A percentile compares a stretch with the other conserved stretches of the same genome.
Conservation (phyloP, 2,113 vertebrate genomes). For the Mustela lutreola region DNA sequence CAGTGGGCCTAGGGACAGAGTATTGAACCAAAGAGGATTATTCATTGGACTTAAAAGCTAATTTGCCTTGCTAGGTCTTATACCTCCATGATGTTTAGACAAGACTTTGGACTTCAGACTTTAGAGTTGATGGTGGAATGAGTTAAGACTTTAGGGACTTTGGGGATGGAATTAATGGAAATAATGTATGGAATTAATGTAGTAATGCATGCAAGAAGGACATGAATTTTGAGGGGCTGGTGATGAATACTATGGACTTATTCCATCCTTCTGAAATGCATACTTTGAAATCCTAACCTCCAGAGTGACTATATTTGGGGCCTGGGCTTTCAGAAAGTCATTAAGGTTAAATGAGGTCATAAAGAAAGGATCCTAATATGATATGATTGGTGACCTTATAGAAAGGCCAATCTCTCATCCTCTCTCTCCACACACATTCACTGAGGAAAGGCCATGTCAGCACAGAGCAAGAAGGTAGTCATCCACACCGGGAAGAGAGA, state of each 20-base stretch:
- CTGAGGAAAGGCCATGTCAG: neutral
- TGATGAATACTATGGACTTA: neutral
- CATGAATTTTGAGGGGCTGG: neutral
- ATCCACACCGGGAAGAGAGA: neutral
- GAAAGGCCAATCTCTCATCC: neutral
- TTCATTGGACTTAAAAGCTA: neutral
- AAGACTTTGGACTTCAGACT: neutral
- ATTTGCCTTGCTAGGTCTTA: neutral
- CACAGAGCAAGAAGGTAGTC: neutral
- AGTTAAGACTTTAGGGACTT: neutral
- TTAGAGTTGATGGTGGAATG: neutral
- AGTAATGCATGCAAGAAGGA: neutral
- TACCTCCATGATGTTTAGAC: neutral
- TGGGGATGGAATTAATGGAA: neutral
- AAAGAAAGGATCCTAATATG: neutral
- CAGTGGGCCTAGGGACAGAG: neutral
- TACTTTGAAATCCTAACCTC: neutral
- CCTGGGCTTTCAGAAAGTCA: neutral
- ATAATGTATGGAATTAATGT: neutral
- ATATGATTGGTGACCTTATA: neutral
- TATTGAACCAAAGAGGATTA: neutral
- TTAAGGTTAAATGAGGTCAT: neutral
- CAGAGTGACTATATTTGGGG: neutral
- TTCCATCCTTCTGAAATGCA: neutral
- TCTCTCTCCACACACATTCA: neutral